phyloP scores from a whole-genome alignment of 2,888 invertebrate genomes.

The Ormyrus nitidulus region DNA sequence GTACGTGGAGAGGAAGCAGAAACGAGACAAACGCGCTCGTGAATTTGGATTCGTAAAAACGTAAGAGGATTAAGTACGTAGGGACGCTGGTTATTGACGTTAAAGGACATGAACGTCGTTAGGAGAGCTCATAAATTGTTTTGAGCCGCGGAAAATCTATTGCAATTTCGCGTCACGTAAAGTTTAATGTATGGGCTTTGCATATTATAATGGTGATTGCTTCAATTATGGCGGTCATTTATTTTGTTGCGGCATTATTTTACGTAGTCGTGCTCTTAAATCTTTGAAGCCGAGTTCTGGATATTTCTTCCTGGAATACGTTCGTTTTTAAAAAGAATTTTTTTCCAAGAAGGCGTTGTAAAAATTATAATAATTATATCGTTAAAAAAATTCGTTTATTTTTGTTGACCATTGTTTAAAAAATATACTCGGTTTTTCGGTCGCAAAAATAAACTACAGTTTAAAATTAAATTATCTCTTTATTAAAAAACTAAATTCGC shows the following conservation, averaged over 20 bases:
- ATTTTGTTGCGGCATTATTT: not conserved
- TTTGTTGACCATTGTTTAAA: too few relatives aligned
- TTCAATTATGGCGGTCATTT: not conserved
- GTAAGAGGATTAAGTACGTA: constrained; percentile 42
- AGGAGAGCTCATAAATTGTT: constrained; percentile 26
- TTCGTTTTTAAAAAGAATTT: too few relatives aligned
- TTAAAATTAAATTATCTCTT: too few relatives aligned
- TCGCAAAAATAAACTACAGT: too few relatives aligned
- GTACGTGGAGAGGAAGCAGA: not conserved
- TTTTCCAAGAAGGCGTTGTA: too few relatives aligned
- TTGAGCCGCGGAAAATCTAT: not conserved
- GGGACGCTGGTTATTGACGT: constrained; percentile 14
- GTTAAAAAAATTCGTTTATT: too few relatives aligned
- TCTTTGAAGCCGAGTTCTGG: too few relatives aligned
- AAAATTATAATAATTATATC: too few relatives aligned
- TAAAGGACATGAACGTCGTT: constrained; percentile 18
- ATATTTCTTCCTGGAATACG: not conserved
- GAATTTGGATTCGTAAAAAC: constrained; percentile 29
- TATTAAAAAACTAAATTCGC: too few relatives aligned
- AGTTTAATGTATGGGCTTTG: not conserved
- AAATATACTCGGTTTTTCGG: too few relatives aligned
- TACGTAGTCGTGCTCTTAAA: not conserved
- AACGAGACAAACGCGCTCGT: constrained; percentile 21
- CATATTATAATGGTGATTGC: not conserved
- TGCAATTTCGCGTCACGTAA: constrained; percentile 7